Percentiles rank a stretch among this genome's conserved stretches.
These are phyloP conservation scores for Phoeniculus purpureus DNA, from an alignment of 2,797 vertebrate genomes.

Conservation along the genomic window DNA sequence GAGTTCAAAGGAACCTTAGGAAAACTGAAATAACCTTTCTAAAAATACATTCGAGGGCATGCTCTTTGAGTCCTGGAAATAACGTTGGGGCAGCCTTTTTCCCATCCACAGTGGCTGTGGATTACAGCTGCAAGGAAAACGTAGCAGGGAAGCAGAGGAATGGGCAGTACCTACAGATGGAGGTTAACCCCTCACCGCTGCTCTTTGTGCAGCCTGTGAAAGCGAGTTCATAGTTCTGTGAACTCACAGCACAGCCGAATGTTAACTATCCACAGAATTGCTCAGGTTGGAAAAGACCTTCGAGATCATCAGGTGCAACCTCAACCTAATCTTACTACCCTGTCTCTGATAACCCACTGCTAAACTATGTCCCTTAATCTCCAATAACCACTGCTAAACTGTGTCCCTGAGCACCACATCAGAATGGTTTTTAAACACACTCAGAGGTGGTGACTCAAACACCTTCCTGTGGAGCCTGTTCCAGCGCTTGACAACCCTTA, in stretches of 20 bases:
- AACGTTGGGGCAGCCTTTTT: neutral
- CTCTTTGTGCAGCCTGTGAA: neutral
- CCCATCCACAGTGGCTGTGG: fast-evolving
- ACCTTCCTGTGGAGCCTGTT: too few species aligned
- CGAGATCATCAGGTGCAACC: too few species aligned
- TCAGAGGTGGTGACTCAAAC: too few species aligned
- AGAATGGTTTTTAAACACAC: too few species aligned
- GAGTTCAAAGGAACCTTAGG: neutral
- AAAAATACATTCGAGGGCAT: neutral
- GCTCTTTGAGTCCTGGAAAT: neutral
- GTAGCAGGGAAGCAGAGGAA: neutral
- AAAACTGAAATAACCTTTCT: constrained; percentile 20
- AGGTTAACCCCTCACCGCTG: neutral
- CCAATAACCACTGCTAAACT: too few species aligned
- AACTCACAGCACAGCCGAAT: neutral
- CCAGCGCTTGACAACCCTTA: too few species aligned
- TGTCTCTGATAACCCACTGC: too few species aligned
- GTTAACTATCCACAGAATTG: neutral
- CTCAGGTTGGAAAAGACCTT: too few species aligned
- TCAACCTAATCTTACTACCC: too few species aligned
- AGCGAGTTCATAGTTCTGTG: neutral
- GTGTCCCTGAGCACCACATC: too few species aligned
- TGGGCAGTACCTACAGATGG: neutral
- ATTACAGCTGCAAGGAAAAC: neutral
- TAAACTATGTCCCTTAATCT: too few species aligned